phyloP scores from a whole-genome alignment of 64 coral and sea anemone species.

The Montipora capricornis region DNA sequence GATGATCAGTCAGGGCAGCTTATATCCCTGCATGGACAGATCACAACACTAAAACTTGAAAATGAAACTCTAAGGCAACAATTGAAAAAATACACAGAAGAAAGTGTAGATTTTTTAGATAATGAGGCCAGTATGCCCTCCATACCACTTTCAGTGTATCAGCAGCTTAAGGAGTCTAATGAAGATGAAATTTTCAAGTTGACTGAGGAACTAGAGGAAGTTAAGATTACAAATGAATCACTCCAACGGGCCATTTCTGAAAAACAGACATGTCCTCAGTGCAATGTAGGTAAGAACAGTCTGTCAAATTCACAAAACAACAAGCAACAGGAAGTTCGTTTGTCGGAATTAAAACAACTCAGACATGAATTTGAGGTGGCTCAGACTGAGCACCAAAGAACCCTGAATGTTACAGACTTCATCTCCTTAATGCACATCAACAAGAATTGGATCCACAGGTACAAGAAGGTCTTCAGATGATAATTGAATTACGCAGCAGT shows the following conservation, averaged over 20 bases:
- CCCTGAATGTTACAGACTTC: conserved; percentile 91
- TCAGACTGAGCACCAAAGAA: conserved; percentile 57
- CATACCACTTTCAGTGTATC: conserved; percentile 78
- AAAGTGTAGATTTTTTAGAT: conserved; percentile 39
- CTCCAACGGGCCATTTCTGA: conserved; percentile 54
- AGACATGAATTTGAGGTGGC: conserved; percentile 55
- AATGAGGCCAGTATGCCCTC: conserved; percentile 39
- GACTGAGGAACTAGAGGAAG: conserved; percentile 77
- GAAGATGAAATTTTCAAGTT: conserved; percentile 92
- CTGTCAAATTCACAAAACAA: neutral
- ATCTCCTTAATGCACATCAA: conserved; percentile 81
- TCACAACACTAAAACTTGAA: conserved; percentile 77
- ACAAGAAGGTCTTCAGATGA: conserved; percentile 75
- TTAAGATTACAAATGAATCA: conserved; percentile 85
- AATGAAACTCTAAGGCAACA: conserved; percentile 78
- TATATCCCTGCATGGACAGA: conserved; percentile 73
- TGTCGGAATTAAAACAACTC: conserved; percentile 53
- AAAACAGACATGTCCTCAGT: neutral
- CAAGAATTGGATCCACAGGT: conserved; percentile 73
- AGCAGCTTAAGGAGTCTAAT: conserved; percentile 81
- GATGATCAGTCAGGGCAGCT: conserved; percentile 28
- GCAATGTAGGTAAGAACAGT: neutral
- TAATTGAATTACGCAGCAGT: conserved; percentile 74
- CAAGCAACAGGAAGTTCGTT: neutral
- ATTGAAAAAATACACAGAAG: conserved; percentile 15